Conservation (phyloP, 1,140 invertebrate species). For the Chironomus tepperi region DNA sequence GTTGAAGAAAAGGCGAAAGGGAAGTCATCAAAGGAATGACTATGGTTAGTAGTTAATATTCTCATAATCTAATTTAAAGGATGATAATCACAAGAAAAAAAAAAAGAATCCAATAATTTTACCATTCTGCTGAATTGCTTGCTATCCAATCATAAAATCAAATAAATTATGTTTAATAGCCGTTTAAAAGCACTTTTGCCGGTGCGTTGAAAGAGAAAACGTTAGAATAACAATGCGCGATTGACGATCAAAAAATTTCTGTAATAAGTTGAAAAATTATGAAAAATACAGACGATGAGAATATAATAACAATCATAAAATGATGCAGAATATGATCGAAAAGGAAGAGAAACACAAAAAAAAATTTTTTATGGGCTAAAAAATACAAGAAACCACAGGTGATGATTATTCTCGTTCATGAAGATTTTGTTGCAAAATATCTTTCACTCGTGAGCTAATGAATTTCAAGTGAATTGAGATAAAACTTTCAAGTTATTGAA, state of each 20-base stretch:
- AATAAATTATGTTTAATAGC: slow-evolving; percentile 23
- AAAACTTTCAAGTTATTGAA: too few species aligned
- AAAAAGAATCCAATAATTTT: too few species aligned
- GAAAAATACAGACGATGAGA: background rate
- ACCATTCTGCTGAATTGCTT: background rate
- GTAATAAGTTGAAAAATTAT: background rate
- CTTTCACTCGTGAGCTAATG: background rate
- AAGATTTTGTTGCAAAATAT: background rate
- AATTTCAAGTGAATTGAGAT: background rate
- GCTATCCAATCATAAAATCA: slow-evolving; percentile 16
- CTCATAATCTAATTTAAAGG: slow-evolving; percentile 18
- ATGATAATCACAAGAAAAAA: background rate
- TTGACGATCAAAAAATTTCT: slow-evolving; percentile 1
- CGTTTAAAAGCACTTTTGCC: background rate
- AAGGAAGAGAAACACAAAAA: too few species aligned
- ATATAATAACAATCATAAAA: background rate
- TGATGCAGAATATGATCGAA: too few species aligned
- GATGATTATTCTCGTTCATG: background rate
- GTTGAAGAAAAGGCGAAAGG: background rate
- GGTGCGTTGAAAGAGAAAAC: background rate
- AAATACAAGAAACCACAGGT: slow-evolving; percentile 12
- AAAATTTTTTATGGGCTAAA: background rate
- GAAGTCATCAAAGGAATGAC: background rate
- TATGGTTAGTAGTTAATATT: slow-evolving; percentile 9
- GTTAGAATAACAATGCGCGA: background rate